Evolutionary conservation across 2,888 invertebrate genomes (phyloP).

Genomic region (Nemotelus nigrinus): DNA sequence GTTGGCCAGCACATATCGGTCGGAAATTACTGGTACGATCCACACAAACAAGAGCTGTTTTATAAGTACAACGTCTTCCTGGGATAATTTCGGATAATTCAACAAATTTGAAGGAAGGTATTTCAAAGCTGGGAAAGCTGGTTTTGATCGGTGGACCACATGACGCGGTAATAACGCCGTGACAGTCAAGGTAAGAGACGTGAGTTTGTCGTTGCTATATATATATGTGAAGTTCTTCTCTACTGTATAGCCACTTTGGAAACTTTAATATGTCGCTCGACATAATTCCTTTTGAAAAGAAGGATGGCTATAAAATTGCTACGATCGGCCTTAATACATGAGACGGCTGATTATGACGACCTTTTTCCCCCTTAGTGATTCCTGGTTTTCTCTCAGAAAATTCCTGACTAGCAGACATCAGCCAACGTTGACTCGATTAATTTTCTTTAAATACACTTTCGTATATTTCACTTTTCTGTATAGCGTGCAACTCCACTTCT

Average conservation of each 20-base stretch:
- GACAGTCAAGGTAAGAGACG: conserved; percentile 84
- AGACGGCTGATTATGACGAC: conserved; percentile 65
- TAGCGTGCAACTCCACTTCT: too few species aligned
- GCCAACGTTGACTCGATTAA: too few species aligned
- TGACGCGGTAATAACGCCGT: conserved; percentile 92
- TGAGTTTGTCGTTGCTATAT: neutral
- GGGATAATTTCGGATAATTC: conserved; percentile 73
- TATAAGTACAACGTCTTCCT: conserved; percentile 80
- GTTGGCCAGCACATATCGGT: conserved; percentile 89
- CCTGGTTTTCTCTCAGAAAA: too few species aligned
- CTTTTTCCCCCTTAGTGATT: too few species aligned
- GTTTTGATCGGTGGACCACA: conserved; percentile 91
- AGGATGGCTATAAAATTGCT: conserved; percentile 79
- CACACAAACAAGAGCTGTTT: conserved; percentile 80
- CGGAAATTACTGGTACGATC: conserved; percentile 95
- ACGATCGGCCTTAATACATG: conserved; percentile 82
- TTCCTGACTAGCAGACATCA: too few species aligned
- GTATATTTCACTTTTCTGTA: too few species aligned
- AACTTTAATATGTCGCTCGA: conserved; percentile 78
- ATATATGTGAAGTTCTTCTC: neutral
- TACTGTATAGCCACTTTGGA: conserved; percentile 82
- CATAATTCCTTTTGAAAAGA: conserved; percentile 74
- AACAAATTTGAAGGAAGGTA: conserved; percentile 74
- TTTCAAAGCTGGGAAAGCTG: conserved; percentile 78
- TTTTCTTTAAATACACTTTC: too few species aligned